Base-by-base conservation (phyloP, 2,113 vertebrate species). In the Oophaga pumilio region DNA sequence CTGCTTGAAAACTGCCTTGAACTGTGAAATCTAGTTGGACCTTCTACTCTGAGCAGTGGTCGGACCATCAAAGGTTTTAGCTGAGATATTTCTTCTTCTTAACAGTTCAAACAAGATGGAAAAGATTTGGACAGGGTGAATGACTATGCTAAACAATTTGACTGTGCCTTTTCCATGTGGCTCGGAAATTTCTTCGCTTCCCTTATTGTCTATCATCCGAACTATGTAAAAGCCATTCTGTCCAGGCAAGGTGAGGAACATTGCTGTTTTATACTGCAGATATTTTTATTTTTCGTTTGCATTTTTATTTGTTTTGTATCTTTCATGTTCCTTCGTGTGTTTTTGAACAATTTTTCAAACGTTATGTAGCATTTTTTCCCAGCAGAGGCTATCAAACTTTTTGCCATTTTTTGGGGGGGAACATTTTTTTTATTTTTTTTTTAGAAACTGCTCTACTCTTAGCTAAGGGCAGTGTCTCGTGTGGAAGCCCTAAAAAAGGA, bases 171-270 rank as follows among this genome's bases (percentile, higher is more conserved):
- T 64, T 53, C 89, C 14, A 82, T 87, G 56, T 90, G 89, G 89
- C 17, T 89, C 1, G 85, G 86, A 20, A 56, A 56, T 7, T 90
- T 88, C 77, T 10, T 66, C 26, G 79, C 82, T 68, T 1, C 18
- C 0, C 28, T 90, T 13, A 1, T 64, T 7, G 1, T 88, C 20
- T n/a, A 13, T 66, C 88, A 89, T 17, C 89, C 89, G n/a, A 88
- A 90, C 50, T 90, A 90, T n/a, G 83, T 80, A 9, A 89, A 88
- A 81, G 57, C 88, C 82, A 24, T 90, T 43, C 62, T 90, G 52
- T 66, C 68, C 62, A 84, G 84, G 53, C 59, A 66, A 66, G 89
- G 89, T 68, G 66, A 68, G 66, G 9, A 26, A 26, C 24, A 26
- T 12, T 12, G 8, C 22, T 66, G 62, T 7, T n/a, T 1, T 43